These are phyloP conservation scores for Gadus macrocephalus DNA, from an alignment of 2,113 vertebrate genomes.

Conservation along the genomic window DNA sequence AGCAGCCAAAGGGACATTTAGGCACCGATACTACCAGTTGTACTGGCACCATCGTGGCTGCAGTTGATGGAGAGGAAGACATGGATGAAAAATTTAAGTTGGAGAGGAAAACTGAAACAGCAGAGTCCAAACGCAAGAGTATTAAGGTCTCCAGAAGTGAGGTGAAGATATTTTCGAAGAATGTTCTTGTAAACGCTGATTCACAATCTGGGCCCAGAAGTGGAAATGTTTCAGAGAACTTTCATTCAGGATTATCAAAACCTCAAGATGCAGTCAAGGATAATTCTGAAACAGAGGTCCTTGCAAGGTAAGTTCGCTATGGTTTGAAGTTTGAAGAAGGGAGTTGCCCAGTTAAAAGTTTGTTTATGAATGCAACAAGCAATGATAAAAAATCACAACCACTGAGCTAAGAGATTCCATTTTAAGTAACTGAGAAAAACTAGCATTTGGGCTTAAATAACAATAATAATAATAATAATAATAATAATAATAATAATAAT, in stretches of 20 bases:
- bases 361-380: neutral
- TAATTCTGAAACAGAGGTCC: slow-evolving; percentile 13
- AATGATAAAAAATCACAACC: neutral
- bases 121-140: slow-evolving; percentile 69
- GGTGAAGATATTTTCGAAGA: slow-evolving; percentile 61
- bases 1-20: slow-evolving; percentile 24
- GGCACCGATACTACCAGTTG: slow-evolving; percentile 17
- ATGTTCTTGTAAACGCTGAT: slow-evolving; percentile 45
- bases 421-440: no score
- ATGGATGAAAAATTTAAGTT: slow-evolving; percentile 58
- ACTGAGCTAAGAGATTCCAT: no score
- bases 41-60: slow-evolving; percentile 8
- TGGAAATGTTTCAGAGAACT: neutral
- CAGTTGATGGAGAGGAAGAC: slow-evolving; percentile 10
- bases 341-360: neutral
- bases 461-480: no score
- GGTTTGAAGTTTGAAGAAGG: neutral
- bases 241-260: neutral
- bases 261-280: slow-evolving; percentile 30
- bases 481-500: no score
- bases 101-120: slow-evolving; percentile 63
- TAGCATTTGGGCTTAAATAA: no score
- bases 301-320: slow-evolving; percentile 43
- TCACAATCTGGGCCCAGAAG: neutral
- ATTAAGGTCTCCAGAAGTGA: slow-evolving; percentile 64